Percentiles rank a stretch among this genome's conserved stretches.
Evolutionary conservation across 2,888 invertebrate species (phyloP).

Genomic region (Pyrgus malvae): DNA sequence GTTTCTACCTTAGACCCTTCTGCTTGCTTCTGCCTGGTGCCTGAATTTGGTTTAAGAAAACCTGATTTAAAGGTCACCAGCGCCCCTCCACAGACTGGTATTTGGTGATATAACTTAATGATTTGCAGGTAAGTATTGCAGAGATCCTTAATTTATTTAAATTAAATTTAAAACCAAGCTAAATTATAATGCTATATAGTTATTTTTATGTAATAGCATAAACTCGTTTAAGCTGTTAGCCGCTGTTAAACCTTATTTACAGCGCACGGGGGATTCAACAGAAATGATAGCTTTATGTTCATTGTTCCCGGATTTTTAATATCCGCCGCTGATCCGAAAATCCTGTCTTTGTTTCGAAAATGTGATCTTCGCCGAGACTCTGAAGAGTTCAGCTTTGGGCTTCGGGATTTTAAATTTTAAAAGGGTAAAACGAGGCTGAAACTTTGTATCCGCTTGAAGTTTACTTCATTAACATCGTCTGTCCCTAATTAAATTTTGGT

Average conservation of each 20-base stretch:
- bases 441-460: constrained; percentile 1
- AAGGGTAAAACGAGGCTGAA: constrained; percentile 5
- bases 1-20: too few species aligned
- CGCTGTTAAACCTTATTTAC: constrained; percentile 9
- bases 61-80: too few species aligned
- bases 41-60: too few species aligned
- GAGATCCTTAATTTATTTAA: too few species aligned
- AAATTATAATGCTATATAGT: too few species aligned
- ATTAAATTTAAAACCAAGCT: too few species aligned
- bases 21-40: too few species aligned
- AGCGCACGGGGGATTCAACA: constrained; percentile 28
- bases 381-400: constrained; percentile 9
- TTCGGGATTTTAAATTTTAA: constrained; percentile 14
- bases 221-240: constrained; percentile 2
- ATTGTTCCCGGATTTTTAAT: constrained; percentile 46
- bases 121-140: too few species aligned
- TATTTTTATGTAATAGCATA: too few species aligned
- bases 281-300: constrained; percentile 37
- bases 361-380: constrained; percentile 13
- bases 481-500: neutral
- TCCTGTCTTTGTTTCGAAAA: constrained; percentile 32
- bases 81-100: too few species aligned
- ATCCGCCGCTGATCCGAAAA: constrained; percentile 37
- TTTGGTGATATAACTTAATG: too few species aligned
- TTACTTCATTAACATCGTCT: constrained; percentile 5